Conservation (phyloP, 1,140 invertebrate species). For the Aphis gossypii region DNA sequence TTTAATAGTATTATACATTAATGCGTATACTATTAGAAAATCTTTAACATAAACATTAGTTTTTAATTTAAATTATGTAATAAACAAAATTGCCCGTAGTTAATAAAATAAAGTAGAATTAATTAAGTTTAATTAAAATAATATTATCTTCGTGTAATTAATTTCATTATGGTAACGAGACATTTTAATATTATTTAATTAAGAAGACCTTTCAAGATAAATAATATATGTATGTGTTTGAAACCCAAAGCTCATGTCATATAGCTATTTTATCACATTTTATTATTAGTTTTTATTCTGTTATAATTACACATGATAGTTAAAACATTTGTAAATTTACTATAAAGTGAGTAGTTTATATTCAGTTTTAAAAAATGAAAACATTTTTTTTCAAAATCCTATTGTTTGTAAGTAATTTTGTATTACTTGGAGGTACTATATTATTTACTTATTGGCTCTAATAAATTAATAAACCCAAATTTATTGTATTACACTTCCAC, state of each 20-base stretch:
- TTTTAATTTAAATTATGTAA: conserved; percentile 30
- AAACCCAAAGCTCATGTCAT: background rate
- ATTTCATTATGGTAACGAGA: conserved; percentile 26
- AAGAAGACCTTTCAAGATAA: background rate
- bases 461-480: background rate
- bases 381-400: too few species aligned
- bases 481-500: background rate
- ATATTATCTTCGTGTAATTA: conserved; percentile 14
- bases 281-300: background rate
- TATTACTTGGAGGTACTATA: background rate
- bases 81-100: background rate
- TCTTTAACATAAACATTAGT: background rate
- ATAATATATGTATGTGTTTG: background rate
- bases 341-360: background rate
- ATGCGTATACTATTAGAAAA: background rate
- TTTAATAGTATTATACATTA: background rate
- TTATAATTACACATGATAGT: background rate
- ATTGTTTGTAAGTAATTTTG: background rate
- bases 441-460: too few species aligned
- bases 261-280: background rate
- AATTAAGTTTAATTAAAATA: conserved; percentile 29
- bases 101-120: conserved; percentile 6
- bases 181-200: conserved; percentile 21
- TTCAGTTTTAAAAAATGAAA: background rate
- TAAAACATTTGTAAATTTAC: background rate